Percentiles rank a stretch among this genome's conserved stretches.
phyloP scores from a whole-genome alignment of 1,140 invertebrate genomes.

The Lasioglossum baleicum region DNA sequence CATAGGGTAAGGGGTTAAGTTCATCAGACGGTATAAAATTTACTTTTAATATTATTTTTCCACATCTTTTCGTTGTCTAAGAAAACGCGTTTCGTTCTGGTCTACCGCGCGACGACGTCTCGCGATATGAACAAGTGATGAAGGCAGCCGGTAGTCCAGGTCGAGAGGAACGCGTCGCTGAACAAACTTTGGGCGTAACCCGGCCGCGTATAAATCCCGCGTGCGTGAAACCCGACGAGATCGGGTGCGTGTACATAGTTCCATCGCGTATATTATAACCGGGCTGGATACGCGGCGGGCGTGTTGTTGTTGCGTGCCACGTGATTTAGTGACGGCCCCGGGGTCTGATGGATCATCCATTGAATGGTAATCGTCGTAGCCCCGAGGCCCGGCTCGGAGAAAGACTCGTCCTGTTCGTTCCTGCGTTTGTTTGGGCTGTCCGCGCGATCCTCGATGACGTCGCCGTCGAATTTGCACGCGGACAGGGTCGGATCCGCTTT shows the following conservation, averaged over 20 bases:
- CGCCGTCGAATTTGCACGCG: neutral
- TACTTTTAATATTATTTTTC: too few species aligned
- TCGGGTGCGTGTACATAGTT: slow-evolving; percentile 18
- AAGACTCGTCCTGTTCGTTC: slow-evolving; percentile 6
- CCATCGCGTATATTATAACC: slow-evolving; percentile 36
- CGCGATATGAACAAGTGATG: too few species aligned
- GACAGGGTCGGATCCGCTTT: neutral
- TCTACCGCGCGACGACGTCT: too few species aligned
- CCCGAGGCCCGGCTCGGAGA: slow-evolving; percentile 15
- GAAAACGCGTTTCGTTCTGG: too few species aligned
- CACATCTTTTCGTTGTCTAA: too few species aligned
- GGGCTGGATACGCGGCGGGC: slow-evolving; percentile 28
- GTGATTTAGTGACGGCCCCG: slow-evolving; percentile 52
- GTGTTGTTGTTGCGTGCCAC: slow-evolving; percentile 40
- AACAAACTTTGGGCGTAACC: slow-evolving; percentile 62
- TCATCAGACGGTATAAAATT: too few species aligned
- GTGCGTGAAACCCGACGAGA: slow-evolving; percentile 26
- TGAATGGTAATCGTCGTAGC: slow-evolving; percentile 56
- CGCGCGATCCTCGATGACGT: slow-evolving; percentile 26
- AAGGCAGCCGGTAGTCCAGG: neutral
- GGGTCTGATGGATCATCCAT: slow-evolving; percentile 56
- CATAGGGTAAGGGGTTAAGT: too few species aligned
- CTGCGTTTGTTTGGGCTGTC: neutral
- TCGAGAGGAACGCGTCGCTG: slow-evolving; percentile 49
- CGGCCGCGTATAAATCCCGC: slow-evolving; percentile 44